Evolutionary conservation across 2,113 vertebrate genomes (phyloP).

Genomic region (Mustela nigripes): DNA sequence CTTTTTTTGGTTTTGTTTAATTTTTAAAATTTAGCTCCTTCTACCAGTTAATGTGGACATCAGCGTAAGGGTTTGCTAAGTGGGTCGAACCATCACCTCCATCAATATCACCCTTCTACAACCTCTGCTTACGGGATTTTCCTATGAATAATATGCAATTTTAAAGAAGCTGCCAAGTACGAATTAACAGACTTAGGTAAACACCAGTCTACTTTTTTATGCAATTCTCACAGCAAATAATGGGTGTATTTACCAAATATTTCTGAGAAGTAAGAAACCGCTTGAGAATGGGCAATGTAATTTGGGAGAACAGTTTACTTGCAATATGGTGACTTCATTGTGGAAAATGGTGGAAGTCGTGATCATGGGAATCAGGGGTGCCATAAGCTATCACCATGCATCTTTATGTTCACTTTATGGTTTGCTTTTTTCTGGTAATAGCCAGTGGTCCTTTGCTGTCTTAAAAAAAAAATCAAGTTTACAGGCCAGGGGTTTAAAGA

Average conservation of each 20-base stretch:
- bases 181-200: slow-evolving; percentile 33
- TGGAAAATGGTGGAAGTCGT: neutral
- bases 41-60: neutral
- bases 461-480: neutral
- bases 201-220: neutral
- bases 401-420: neutral
- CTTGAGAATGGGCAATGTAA: neutral
- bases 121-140: neutral
- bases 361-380: neutral
- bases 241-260: slow-evolving; percentile 40
- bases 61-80: neutral
- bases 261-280: slow-evolving; percentile 54
- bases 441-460: neutral
- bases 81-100: neutral
- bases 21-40: neutral
- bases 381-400: neutral
- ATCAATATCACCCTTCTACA: neutral
- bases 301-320: neutral
- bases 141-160: neutral
- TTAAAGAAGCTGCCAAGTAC: slow-evolving; percentile 19
- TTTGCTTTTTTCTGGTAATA: neutral
- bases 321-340: slow-evolving; percentile 10
- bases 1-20: neutral
- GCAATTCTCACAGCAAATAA: slow-evolving; percentile 28
- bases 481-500: neutral